Evolutionary conservation across 1,140 invertebrate genomes (phyloP).

Genomic region (Himalopsyche phryganea): DNA sequence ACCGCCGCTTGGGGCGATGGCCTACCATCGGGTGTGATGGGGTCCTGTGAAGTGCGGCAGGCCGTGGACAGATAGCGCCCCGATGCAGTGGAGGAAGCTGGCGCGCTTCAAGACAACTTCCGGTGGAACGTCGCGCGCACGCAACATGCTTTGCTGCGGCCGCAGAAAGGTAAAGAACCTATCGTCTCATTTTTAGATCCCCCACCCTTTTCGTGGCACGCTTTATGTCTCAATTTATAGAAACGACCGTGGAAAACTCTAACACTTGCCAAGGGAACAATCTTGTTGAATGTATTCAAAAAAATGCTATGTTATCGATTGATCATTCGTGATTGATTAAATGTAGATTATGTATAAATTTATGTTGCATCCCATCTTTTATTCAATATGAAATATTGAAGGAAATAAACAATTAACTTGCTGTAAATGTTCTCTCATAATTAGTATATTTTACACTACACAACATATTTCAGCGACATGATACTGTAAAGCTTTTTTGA

Average conservation of each 20-base stretch:
- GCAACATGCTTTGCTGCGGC: constrained; percentile 83
- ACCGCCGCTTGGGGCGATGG: constrained; percentile 44
- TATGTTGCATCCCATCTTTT: too few species aligned
- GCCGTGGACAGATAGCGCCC: constrained; percentile 35
- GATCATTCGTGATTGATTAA: too few species aligned
- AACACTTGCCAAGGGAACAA: neutral
- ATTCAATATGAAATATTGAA: too few species aligned
- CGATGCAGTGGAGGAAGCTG: constrained; percentile 71
- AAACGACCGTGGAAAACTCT: neutral
- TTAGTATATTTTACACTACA: too few species aligned
- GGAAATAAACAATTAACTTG: too few species aligned
- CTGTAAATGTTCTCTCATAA: too few species aligned
- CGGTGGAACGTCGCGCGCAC: constrained; percentile 68
- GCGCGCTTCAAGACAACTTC: constrained; percentile 68
- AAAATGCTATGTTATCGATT: too few species aligned
- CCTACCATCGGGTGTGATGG: constrained; percentile 39
- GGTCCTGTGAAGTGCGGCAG: constrained; percentile 39
- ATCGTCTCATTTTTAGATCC: too few species aligned
- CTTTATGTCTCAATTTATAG: neutral
- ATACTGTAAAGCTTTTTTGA: too few species aligned
- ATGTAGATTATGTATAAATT: too few species aligned
- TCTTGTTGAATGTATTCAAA: too few species aligned
- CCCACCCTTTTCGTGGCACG: neutral
- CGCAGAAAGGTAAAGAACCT: constrained; percentile 65
- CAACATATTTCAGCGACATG: too few species aligned